A percentile compares a stretch with the other conserved stretches of the same genome.
Conservation (phyloP, 1,140 invertebrate species). For the Temnothorax nylanderi region DNA sequence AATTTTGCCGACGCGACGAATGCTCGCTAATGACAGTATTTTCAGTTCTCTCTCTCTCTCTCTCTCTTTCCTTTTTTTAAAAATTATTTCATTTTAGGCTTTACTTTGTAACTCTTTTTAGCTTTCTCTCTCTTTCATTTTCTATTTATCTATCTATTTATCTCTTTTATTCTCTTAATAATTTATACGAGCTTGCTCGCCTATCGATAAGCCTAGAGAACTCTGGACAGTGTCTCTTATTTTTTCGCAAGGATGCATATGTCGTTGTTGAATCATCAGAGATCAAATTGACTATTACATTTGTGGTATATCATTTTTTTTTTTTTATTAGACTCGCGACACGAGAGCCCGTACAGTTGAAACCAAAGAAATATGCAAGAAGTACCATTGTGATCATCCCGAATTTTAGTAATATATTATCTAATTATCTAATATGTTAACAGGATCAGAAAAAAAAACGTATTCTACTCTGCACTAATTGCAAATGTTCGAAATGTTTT, state of each 20-base stretch:
- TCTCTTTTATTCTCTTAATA: neutral
- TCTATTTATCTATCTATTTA: slow-evolving; percentile 22
- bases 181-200: slow-evolving; percentile 20
- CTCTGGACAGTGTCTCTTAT: neutral
- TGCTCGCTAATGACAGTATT: slow-evolving; percentile 62
- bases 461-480: slow-evolving; percentile 7
- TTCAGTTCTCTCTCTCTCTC: slow-evolving; percentile 11
- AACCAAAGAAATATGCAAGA: slow-evolving; percentile 30
- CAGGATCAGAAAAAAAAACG: slow-evolving; percentile 4
- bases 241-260: neutral
- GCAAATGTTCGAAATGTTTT: neutral
- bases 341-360: neutral
- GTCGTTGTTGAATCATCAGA: neutral
- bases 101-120: slow-evolving; percentile 27
- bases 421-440: neutral
- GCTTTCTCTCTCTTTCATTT: slow-evolving; percentile 17
- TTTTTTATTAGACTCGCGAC: slow-evolving; percentile 2
- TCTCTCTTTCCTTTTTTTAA: slow-evolving; percentile 10
- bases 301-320: slow-evolving; percentile 12
- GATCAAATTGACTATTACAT: slow-evolving; percentile 15
- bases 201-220: neutral
- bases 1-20: neutral
- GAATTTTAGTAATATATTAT: neutral
- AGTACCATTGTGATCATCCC: neutral
- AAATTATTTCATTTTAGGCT: slow-evolving; percentile 39